Percentiles rank a stretch among this genome's conserved stretches.
Conservation (phyloP, 2,797 vertebrate genomes). For the Leontopithecus rosalia region DNA sequence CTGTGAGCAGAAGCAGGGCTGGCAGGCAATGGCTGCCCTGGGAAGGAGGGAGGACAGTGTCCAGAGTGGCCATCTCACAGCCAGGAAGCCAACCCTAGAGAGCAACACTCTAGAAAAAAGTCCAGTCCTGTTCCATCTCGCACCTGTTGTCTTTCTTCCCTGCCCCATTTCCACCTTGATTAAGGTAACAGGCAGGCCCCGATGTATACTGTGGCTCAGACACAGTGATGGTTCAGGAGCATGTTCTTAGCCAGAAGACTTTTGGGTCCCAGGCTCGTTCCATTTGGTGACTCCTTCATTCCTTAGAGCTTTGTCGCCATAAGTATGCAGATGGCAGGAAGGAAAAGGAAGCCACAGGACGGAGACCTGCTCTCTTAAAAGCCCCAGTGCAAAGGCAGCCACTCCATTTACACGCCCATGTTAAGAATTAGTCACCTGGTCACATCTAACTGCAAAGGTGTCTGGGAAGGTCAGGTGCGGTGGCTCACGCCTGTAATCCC, state of each 20-base stretch:
- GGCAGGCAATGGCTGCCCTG: not conserved
- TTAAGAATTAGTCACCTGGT: not conserved
- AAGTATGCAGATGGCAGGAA: not conserved
- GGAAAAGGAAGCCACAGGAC: not conserved
- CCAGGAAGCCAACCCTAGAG: not conserved
- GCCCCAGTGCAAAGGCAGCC: not conserved
- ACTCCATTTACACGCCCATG: rapidly evolving
- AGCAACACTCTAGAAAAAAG: not conserved
- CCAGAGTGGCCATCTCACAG: not conserved
- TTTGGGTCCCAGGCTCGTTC: not conserved
- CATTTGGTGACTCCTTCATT: not conserved
- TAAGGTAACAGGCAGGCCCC: not conserved
- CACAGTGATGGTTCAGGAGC: not conserved
- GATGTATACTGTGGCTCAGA: not conserved
- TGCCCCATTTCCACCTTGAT: not conserved
- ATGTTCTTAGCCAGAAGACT: not conserved
- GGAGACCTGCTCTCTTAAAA: not conserved
- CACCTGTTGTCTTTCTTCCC: not conserved
- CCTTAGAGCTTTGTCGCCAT: not conserved
- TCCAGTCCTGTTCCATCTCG: not conserved
- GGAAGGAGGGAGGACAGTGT: not conserved
- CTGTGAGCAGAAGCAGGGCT: too few relatives aligned
- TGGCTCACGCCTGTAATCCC: too few relatives aligned
- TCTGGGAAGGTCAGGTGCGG: not conserved
- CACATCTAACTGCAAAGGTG: not conserved